Percentiles rank a stretch among this genome's conserved stretches.
phyloP scores from a whole-genome alignment of 2,113 vertebrate genomes.

The Hyperopisus bebe region DNA sequence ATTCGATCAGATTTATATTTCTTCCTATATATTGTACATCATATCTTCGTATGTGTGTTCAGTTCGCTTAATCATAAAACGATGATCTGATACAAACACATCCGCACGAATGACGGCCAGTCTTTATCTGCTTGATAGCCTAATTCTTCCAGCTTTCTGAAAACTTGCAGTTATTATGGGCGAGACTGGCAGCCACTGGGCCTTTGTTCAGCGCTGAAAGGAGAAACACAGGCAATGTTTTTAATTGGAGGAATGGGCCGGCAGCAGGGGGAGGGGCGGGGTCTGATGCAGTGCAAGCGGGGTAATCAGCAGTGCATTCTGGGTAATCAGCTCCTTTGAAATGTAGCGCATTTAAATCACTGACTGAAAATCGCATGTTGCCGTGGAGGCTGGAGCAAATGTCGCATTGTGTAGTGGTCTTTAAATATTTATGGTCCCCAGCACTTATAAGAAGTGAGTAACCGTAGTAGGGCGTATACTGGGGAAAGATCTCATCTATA shows the following conservation, averaged over 20 bases:
- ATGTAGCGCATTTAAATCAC: not conserved
- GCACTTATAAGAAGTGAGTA: not conserved
- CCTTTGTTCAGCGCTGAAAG: not conserved
- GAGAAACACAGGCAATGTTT: not conserved
- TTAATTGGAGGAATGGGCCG: not conserved
- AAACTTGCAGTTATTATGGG: not conserved
- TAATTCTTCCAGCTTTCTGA: not conserved
- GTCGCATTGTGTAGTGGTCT: not conserved
- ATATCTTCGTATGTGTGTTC: not conserved
- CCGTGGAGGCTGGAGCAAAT: not conserved
- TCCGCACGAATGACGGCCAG: not conserved
- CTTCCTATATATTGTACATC: not conserved
- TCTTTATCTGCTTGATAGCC: not conserved
- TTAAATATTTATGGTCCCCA: constrained; percentile 6
- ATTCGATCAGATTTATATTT: not conserved
- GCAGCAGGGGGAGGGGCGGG: not conserved
- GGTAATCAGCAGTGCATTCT: no score
- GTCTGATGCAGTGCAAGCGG: not conserved
- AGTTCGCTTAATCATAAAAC: not conserved
- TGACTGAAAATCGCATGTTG: not conserved
- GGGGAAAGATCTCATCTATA: constrained; percentile 39
- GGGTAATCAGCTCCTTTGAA: not conserved
- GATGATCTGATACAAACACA: not conserved
- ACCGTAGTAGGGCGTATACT: constrained; percentile 10
- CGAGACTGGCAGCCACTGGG: not conserved